A percentile compares a stretch with the other conserved stretches of the same genome.
Evolutionary conservation across 2,113 vertebrate genomes (phyloP).

Genomic region (Periophthalmus modestus): DNA sequence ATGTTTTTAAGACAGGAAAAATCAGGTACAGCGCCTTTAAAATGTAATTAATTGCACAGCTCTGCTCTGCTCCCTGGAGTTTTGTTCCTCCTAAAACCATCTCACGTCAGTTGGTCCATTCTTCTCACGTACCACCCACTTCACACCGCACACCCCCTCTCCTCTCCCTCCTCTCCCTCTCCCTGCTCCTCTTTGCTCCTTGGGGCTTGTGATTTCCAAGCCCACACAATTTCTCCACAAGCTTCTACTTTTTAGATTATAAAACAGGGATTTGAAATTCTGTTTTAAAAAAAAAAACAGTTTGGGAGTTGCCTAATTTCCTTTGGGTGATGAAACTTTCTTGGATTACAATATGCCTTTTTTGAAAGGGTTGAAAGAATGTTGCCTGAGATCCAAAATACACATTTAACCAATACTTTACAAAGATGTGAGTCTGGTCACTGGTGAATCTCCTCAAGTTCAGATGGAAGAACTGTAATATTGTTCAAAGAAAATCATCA

Average conservation of each 20-base stretch:
- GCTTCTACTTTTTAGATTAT: slow-evolving; percentile 10
- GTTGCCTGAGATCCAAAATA: too few relatives aligned
- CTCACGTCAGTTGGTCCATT: slow-evolving; percentile 12
- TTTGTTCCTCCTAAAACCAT: background rate
- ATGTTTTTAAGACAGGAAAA: too few relatives aligned
- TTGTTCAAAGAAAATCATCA: too few relatives aligned
- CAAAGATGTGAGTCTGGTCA: too few relatives aligned
- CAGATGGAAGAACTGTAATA: too few relatives aligned
- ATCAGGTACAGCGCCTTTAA: background rate
- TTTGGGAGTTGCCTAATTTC: slow-evolving; percentile 34
- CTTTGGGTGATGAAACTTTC: slow-evolving; percentile 40
- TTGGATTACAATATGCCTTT: slow-evolving; percentile 33
- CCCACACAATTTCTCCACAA: background rate
- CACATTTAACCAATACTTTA: too few relatives aligned
- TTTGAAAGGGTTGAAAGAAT: slow-evolving; percentile 2
- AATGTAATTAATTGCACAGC: too few relatives aligned
- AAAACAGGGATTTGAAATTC: slow-evolving; percentile 16
- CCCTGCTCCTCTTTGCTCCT: background rate
- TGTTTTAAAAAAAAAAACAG: slow-evolving; percentile 6
- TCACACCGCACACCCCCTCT: slow-evolving; percentile 1
- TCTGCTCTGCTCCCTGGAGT: background rate
- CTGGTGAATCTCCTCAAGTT: too few relatives aligned
- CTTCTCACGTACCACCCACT: slow-evolving; percentile 27
- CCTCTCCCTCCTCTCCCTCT: background rate
- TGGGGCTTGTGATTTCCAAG: slow-evolving; percentile 9